Conservation (phyloP, 2,888 invertebrate genomes). For the Metellina segmentata region DNA sequence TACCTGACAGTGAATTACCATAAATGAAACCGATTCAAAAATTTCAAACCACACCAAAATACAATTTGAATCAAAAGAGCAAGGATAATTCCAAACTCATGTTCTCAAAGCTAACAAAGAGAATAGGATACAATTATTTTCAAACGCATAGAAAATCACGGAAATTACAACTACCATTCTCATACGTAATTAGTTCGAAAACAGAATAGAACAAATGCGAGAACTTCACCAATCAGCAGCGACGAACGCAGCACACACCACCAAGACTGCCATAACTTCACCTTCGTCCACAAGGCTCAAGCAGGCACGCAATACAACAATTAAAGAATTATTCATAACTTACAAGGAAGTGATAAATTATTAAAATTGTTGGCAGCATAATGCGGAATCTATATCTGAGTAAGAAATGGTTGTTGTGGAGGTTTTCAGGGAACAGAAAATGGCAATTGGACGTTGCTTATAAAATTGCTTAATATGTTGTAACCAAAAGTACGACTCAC, state of each 20-base stretch:
- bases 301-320: conserved; percentile 36
- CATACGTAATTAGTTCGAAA: conserved; percentile 42
- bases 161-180: neutral
- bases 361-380: neutral
- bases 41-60: neutral
- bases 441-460: too few relatives aligned
- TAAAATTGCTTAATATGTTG: too few relatives aligned
- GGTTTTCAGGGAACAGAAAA: too few relatives aligned
- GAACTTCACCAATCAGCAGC: conserved; percentile 34
- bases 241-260: neutral
- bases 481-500: too few relatives aligned
- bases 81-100: neutral
- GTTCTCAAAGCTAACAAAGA: neutral
- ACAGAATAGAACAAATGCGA: conserved; percentile 23
- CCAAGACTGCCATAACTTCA: neutral
- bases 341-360: conserved; percentile 35
- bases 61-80: neutral
- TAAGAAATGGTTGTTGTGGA: too few relatives aligned
- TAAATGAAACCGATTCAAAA: neutral
- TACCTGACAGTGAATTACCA: neutral
- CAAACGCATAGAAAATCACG: neutral
- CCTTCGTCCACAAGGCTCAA: neutral
- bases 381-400: too few relatives aligned
- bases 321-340: conserved; percentile 65
- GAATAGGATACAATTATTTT: neutral